A percentile compares a stretch with the other conserved stretches of the same genome.
phyloP scores from a whole-genome alignment of 2,797 vertebrate genomes.

The Psittacula derbiana region DNA sequence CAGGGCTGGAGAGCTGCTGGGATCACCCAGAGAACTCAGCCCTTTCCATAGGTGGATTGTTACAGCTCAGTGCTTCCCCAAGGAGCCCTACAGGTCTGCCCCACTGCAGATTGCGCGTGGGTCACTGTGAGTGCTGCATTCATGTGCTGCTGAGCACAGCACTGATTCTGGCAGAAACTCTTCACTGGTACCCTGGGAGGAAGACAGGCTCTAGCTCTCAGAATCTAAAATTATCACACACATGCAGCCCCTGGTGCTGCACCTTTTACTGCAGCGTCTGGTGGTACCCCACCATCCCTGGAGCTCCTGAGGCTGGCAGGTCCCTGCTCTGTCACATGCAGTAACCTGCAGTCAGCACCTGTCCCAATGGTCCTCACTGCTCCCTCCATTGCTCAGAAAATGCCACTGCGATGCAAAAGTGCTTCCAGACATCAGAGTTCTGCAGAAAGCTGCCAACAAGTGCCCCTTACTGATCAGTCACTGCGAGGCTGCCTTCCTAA shows the following conservation, averaged over 20 bases:
- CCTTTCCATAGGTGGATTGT: background rate
- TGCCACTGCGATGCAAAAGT: background rate
- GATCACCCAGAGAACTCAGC: background rate
- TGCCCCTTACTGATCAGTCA: background rate
- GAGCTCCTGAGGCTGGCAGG: background rate
- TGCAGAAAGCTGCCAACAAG: background rate
- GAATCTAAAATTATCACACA: background rate
- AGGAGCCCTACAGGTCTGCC: background rate
- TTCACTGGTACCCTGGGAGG: background rate
- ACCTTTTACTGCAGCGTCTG: background rate
- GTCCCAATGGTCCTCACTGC: background rate
- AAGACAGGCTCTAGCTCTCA: background rate
- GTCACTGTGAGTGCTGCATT: rapidly evolving
- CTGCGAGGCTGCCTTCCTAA: background rate
- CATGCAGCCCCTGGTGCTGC: background rate
- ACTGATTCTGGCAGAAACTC: background rate
- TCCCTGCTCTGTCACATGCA: rapidly evolving
- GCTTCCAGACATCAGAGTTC: background rate
- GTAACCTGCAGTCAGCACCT: background rate
- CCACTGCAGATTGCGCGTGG: background rate
- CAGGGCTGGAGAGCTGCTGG: background rate
- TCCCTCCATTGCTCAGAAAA: background rate
- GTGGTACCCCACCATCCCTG: background rate
- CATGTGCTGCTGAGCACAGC: background rate
- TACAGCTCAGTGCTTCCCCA: background rate